phyloP scores from a whole-genome alignment of 2,113 vertebrate species.

The Ciconia boyciana region DNA sequence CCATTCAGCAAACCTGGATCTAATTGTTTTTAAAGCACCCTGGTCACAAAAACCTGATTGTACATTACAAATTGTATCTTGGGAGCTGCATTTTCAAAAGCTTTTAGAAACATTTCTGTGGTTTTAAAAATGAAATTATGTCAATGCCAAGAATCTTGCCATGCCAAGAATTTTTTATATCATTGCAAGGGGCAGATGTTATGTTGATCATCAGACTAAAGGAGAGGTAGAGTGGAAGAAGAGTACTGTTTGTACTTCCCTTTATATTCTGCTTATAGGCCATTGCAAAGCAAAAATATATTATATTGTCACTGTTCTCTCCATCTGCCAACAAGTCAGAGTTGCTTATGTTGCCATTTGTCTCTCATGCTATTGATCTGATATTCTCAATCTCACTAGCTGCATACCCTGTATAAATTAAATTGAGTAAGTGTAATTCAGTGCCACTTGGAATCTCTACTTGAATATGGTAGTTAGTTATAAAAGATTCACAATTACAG shows the following conservation, averaged over 20 bases:
- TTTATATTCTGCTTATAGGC: conserved; percentile 33
- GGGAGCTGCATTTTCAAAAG: not conserved
- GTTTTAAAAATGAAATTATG: not conserved
- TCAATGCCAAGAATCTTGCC: not conserved
- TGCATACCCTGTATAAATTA: conserved; percentile 63
- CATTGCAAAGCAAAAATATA: not conserved
- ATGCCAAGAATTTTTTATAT: not conserved
- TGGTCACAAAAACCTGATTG: not conserved
- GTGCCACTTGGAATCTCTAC: conserved; percentile 25
- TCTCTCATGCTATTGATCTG: conserved; percentile 59
- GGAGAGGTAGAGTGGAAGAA: not conserved
- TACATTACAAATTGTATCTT: not conserved
- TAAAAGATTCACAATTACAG: conserved; percentile 28
- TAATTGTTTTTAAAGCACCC: not conserved
- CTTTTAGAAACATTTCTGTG: not conserved
- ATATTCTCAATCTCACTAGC: conserved; percentile 59
- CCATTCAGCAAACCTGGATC: not conserved
- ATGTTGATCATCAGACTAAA: conserved; percentile 5
- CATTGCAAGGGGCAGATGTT: not conserved
- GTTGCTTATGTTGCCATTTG: conserved; percentile 51
- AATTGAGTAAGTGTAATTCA: conserved; percentile 50
- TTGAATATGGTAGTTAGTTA: conserved; percentile 6
- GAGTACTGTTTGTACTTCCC: not conserved
- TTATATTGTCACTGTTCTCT: not conserved
- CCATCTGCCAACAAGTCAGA: conserved; percentile 47